Base-by-base conservation (phyloP, 2,113 vertebrate species). In the Naja naja region DNA sequence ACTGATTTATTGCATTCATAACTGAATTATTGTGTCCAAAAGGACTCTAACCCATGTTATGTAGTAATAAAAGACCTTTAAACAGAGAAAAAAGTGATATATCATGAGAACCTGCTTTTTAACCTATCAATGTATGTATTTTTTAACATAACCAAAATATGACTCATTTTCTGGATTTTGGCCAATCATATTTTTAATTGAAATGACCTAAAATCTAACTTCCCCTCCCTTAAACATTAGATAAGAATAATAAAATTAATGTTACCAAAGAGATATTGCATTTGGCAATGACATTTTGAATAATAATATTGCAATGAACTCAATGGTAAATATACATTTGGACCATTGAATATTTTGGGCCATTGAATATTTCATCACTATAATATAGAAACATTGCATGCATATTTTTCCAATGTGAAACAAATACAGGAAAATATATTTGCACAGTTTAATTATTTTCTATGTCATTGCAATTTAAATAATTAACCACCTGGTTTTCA, bases 311-410 rank as follows among this genome's bases (percentile, higher is more conserved):
- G 69, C 69, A 25, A 25, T 18, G 85, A 94, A 85, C 5, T 91
- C 3, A 69, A 16, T 39, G 91, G 90, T 45, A 92, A 93, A 85
- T 81, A 54, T 58, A 87, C 55, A 11, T 47, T n/a, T 0, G 16
- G 89, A 92, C 91, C 92, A 93, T 90, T 97, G 92, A 90, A 87
- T 86, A 53, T 74, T 91, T 94, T 96, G 93, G 89, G 91, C 91
- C 92, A 93, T 90, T 97, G 92, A 90, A 87, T 86, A 53, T 74
- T 95, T 92, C 89, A 30, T 9, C n/a, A 8, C n/a, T 90, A 9
- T 34, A 39, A 64, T 86, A 81, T 43, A 81, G 90, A 43, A 91
- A 94, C 96, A 96, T 93, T 22, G 94, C 91, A 94, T 93, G 3
- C 34, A 55, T 18, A 54, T 45, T 55, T 49, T 43, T 27, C 49